Base-by-base conservation (phyloP, 2,797 vertebrate species). In the Pseudochaenichthys georgianus region DNA sequence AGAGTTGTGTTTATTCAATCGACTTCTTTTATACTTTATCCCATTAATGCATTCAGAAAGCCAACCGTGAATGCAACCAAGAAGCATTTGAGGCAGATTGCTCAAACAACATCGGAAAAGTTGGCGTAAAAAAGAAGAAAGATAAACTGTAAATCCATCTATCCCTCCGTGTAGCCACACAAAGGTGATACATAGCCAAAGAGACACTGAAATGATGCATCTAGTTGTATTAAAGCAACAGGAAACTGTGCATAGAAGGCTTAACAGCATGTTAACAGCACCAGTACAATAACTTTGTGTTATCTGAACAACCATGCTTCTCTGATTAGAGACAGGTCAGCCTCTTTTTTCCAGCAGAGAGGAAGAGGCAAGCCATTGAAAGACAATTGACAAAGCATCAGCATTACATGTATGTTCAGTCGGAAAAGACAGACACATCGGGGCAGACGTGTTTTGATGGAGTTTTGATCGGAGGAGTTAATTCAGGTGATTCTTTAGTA, bases 381-480 rank as follows among this genome's bases (percentile, higher is more conserved):
- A n/a, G 47, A 80, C 69, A 70, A 69, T 2, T 19, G 54, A 75
- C 60, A 73, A 42, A 69, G 73, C 46, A 41, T 80, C 77, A 81
- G 76, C 71, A 38, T 46, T 71, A n/a, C n/a, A n/a, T n/a, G n/a
- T n/a, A 74, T 52, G 51, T 46, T 76, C 45, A 64, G 61, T 46
- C 71, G 70, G 67, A 78, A 28, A 70, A 72, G 55, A 59, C 53
- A 53, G 31, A 78, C 13, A 78, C 17, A 47, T 66, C 60, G 60
- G 48, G 57, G 19, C 15, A 74, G 73, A 31, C 31, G 47, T 43
- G 78, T 57, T 51, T 31, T 61, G 67, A 70, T 54, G 19, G 34
- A 51, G 41, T 8, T 41, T 52, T 78, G 69, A 69, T 58, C 1
- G 8, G n/a, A 78, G 58, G 31, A 61, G 41, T 61, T 79, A 6